A percentile compares a stretch with the other conserved stretches of the same genome.
Evolutionary conservation across 1,140 invertebrate genomes (phyloP).

Genomic region (Caerostris extrusa): DNA sequence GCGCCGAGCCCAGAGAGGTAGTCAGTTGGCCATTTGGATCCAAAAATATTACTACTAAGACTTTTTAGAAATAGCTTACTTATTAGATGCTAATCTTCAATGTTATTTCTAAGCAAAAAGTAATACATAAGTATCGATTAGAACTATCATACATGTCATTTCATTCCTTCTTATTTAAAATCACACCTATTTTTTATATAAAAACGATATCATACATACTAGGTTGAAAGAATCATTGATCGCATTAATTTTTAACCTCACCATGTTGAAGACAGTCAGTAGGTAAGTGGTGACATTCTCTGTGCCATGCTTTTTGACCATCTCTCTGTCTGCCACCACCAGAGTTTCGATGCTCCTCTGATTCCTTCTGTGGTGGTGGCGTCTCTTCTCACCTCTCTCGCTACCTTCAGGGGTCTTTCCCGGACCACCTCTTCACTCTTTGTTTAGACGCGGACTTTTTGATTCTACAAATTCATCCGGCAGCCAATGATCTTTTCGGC

Average conservation of each 20-base stretch:
- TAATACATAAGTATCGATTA: too few relatives aligned
- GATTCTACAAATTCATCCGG: slow-evolving; percentile 61
- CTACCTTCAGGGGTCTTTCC: background rate
- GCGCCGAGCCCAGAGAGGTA: too few relatives aligned
- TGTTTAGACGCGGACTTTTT: background rate
- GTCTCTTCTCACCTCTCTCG: background rate
- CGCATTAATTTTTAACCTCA: slow-evolving; percentile 70
- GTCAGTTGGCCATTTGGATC: too few relatives aligned
- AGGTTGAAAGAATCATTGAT: too few relatives aligned
- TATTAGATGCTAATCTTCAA: too few relatives aligned
- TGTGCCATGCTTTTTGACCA: slow-evolving; percentile 84
- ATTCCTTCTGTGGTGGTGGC: background rate
- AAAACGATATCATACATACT: too few relatives aligned
- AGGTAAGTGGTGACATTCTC: slow-evolving; percentile 81
- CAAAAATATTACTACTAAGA: too few relatives aligned
- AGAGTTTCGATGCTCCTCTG: slow-evolving; percentile 90
- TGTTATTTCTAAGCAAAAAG: too few relatives aligned
- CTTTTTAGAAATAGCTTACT: too few relatives aligned
- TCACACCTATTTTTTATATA: too few relatives aligned
- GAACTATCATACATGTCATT: too few relatives aligned
- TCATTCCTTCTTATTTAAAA: too few relatives aligned
- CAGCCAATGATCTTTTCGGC: slow-evolving; percentile 48
- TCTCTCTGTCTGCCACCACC: slow-evolving; percentile 92
- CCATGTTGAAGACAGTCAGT: slow-evolving; percentile 81
- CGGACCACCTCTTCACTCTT: background rate